These are phyloP conservation scores for Cylloceria caligata DNA, from an alignment of 2,888 invertebrate species.

Conservation along the genomic window DNA sequence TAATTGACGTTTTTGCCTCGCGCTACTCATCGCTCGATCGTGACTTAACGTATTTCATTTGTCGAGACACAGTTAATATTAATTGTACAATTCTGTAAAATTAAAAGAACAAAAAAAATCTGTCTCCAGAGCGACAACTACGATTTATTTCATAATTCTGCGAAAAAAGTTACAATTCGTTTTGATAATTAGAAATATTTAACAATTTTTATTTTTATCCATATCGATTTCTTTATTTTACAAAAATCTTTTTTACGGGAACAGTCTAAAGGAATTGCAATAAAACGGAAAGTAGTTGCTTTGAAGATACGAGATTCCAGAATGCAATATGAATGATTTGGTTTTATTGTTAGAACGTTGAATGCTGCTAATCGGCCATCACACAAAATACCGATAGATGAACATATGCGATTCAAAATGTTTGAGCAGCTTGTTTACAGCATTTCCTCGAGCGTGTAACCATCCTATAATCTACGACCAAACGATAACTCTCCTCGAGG, in stretches of 20 bases:
- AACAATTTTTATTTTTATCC: neutral
- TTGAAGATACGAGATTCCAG: neutral
- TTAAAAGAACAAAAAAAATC: neutral
- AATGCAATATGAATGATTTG: neutral
- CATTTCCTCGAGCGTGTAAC: neutral
- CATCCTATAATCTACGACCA: neutral
- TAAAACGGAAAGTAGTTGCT: neutral
- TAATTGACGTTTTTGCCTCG: constrained; percentile 33
- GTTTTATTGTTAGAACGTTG: neutral
- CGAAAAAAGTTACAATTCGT: neutral
- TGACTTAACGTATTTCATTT: constrained; percentile 5
- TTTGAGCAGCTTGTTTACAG: neutral
- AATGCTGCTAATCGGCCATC: neutral
- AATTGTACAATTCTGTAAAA: neutral
- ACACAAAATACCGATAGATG: neutral
- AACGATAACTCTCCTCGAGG: constrained; percentile 34
- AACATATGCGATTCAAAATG: constrained; percentile 6
- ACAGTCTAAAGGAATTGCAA: too few species aligned
- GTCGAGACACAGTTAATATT: neutral
- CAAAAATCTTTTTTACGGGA: neutral
- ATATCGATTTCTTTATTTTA: neutral
- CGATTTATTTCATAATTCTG: neutral
- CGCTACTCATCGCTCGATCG: neutral
- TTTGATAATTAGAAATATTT: neutral
- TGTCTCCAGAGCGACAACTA: neutral